Conservation (phyloP, 1,140 invertebrate genomes). For the Pseudomyrmex flavicornis region DNA sequence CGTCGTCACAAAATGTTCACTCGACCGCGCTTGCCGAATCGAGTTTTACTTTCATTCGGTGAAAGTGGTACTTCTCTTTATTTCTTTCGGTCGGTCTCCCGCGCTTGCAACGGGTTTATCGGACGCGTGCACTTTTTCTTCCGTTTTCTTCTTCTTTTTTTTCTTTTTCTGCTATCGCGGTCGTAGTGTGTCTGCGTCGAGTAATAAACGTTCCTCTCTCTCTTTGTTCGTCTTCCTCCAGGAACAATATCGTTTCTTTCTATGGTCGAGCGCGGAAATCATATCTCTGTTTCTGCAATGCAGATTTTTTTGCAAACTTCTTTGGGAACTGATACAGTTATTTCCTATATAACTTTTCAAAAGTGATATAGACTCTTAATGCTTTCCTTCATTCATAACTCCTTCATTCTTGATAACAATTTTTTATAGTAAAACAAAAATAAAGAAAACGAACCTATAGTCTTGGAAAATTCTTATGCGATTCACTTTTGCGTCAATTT, state of each 20-base stretch:
- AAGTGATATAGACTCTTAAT: not conserved
- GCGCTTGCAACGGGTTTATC: constrained; percentile 62
- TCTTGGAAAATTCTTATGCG: not conserved
- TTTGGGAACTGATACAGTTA: not conserved
- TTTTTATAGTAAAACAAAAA: constrained; percentile 15
- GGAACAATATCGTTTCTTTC: constrained; percentile 38
- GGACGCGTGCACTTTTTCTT: constrained; percentile 64
- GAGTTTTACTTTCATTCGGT: constrained; percentile 76
- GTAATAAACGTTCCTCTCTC: constrained; percentile 43
- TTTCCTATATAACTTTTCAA: not conserved
- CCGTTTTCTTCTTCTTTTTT: constrained; percentile 13
- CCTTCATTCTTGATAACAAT: not conserved
- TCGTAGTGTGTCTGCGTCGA: constrained; percentile 24
- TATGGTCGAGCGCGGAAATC: constrained; percentile 22
- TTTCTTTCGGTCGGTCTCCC: not conserved
- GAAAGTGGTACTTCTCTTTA: constrained; percentile 63
- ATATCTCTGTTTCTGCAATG: not conserved
- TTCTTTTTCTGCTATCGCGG: not conserved
- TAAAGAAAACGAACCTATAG: not conserved
- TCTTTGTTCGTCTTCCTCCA: not conserved
- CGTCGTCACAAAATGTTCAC: constrained; percentile 3
- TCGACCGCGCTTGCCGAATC: constrained; percentile 61
- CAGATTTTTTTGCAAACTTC: no score
- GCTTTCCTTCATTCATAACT: not conserved
- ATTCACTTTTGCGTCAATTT: not conserved